phyloP scores from a whole-genome alignment of 2,888 invertebrate genomes.

The Tethea ocularis region DNA sequence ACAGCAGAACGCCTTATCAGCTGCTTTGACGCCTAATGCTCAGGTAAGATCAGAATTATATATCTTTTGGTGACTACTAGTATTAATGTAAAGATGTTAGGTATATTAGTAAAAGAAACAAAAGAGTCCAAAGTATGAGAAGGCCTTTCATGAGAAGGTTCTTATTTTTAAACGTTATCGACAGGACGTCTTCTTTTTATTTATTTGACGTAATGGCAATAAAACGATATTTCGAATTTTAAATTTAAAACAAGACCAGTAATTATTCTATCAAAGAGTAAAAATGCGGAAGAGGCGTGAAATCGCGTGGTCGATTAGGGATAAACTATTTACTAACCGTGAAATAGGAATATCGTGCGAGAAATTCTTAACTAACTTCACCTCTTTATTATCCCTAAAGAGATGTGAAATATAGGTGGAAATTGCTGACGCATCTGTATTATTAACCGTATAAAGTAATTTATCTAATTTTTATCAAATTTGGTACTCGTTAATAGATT shows the following conservation, averaged over 20 bases:
- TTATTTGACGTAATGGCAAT: background rate
- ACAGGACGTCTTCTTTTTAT: background rate
- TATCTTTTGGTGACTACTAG: background rate
- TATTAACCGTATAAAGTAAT: slow-evolving; percentile 6
- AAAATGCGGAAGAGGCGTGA: slow-evolving; percentile 44
- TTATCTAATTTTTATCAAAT: background rate
- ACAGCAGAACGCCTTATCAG: slow-evolving; percentile 88
- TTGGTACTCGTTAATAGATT: background rate
- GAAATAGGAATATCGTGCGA: slow-evolving; percentile 47
- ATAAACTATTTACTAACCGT: slow-evolving; percentile 32
- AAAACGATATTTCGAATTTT: background rate
- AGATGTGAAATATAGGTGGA: background rate
- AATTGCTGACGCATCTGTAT: slow-evolving; percentile 1
- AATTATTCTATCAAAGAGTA: slow-evolving; percentile 41
- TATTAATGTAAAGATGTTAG: too few relatives aligned
- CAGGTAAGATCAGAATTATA: slow-evolving; percentile 81
- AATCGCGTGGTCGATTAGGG: slow-evolving; percentile 33
- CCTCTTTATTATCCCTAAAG: background rate
- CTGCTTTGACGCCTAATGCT: slow-evolving; percentile 86
- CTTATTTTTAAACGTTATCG: background rate
- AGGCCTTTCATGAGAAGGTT: background rate
- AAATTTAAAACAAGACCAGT: slow-evolving; percentile 30
- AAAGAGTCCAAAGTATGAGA: too few relatives aligned
- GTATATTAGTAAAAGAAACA: too few relatives aligned
- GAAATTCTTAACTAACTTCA: slow-evolving; percentile 17